These are phyloP conservation scores for Syngnathus floridae DNA, from an alignment of 2,113 vertebrate genomes.

Conservation along the genomic window DNA sequence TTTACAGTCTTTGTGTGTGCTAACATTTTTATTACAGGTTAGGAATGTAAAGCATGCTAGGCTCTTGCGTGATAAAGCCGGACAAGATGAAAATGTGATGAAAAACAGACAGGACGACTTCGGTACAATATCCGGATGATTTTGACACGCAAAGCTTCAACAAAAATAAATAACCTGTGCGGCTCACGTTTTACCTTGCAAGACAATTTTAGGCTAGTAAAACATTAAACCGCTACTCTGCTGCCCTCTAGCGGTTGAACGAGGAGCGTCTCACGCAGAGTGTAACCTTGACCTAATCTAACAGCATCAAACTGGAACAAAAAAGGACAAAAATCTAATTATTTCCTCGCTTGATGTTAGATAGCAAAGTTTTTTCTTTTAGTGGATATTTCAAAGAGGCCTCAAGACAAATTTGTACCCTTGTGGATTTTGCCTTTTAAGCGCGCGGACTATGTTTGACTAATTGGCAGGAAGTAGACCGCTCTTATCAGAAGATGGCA, in stretches of 20 bases:
- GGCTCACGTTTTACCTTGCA: too few species aligned
- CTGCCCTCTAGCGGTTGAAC: conserved; percentile 52
- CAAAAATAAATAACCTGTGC: not conserved
- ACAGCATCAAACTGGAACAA: conserved; percentile 48
- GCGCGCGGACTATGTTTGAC: conserved; percentile 59
- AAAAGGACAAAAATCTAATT: conserved; percentile 50
- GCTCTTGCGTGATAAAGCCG: not conserved
- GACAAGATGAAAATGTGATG: not conserved
- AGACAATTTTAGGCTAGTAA: too few species aligned
- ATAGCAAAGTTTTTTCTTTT: conserved; percentile 55
- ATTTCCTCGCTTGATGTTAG: conserved; percentile 63
- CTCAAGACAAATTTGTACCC: conserved; percentile 56
- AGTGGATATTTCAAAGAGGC: conserved; percentile 65
- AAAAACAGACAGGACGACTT: not conserved
- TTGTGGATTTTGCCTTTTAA: conserved; percentile 65
- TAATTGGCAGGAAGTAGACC: conserved; percentile 70
- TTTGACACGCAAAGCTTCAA: not conserved
- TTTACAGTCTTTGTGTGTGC: not conserved
- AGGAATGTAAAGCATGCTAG: conserved; percentile 51
- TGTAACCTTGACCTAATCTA: conserved; percentile 63
- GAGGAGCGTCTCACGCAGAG: conserved; percentile 4
- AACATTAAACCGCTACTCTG: conserved; percentile 2
- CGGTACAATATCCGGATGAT: not conserved
- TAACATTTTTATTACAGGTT: conserved; percentile 4
- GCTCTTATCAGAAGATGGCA: conserved; percentile 59